Percentiles rank a stretch among this genome's conserved stretches.
Evolutionary conservation across 2,113 vertebrate species (phyloP).

Genomic region (Mormoops blainvillei): DNA sequence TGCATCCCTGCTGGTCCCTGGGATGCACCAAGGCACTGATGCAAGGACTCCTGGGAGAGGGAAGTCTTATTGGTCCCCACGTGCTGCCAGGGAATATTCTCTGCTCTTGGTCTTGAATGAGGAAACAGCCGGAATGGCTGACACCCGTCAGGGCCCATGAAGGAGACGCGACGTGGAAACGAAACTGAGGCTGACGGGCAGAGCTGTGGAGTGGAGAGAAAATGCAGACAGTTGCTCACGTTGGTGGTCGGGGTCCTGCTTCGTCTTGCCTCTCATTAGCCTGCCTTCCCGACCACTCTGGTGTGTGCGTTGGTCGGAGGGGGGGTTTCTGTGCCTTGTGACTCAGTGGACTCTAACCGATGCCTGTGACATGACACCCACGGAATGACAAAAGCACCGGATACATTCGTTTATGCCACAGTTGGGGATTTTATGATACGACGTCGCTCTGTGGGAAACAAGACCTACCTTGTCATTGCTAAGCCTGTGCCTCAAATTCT

Average conservation of each 20-base stretch:
- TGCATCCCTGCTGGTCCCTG: accelerated
- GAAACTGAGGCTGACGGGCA: neutral
- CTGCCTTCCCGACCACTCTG: no score
- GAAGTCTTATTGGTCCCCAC: accelerated
- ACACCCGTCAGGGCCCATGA: accelerated
- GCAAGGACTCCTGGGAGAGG: no score
- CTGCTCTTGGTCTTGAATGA: neutral
- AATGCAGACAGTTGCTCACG: accelerated
- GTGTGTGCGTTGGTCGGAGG: neutral
- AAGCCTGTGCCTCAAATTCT: neutral
- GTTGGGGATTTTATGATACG: neutral
- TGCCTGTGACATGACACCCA: no score
- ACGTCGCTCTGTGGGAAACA: neutral
- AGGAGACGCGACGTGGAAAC: accelerated
- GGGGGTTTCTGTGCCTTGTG: neutral
- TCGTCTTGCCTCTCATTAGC: neutral
- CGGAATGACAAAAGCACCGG: neutral
- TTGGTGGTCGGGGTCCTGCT: neutral
- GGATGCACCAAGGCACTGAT: neutral
- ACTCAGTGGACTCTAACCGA: no score
- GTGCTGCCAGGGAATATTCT: neutral
- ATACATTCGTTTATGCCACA: accelerated
- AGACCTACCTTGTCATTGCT: neutral
- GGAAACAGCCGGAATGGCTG: neutral
- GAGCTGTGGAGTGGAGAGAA: neutral